A percentile compares a stretch with the other conserved stretches of the same genome.
phyloP scores from a whole-genome alignment of 2,113 vertebrate genomes.

The Uria lomvia region DNA sequence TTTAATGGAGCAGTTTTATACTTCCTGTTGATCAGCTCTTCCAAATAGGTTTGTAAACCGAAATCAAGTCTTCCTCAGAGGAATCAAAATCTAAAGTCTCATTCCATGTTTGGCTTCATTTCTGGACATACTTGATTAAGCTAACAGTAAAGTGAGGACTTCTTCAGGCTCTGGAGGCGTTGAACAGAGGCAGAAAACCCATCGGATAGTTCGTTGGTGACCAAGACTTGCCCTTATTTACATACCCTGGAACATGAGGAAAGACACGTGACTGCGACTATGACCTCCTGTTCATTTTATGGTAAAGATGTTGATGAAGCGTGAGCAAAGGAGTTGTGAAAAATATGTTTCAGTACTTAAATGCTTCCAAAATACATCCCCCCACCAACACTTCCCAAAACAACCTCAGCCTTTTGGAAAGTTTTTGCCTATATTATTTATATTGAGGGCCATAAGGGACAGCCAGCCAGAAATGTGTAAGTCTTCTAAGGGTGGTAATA shows the following conservation, averaged over 20 bases:
- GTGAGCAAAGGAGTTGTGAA: neutral
- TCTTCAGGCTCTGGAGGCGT: neutral
- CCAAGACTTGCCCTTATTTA: neutral
- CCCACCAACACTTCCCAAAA: neutral
- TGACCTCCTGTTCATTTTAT: neutral
- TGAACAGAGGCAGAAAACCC: neutral
- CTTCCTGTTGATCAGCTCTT: neutral
- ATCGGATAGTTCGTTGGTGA: neutral
- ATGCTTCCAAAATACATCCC: neutral
- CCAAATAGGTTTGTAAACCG: neutral
- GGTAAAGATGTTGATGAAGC: neutral
- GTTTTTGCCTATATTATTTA: neutral
- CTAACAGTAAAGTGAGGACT: neutral
- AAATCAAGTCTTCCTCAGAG: neutral
- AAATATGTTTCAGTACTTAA: neutral
- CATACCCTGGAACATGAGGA: neutral
- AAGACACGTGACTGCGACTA: neutral
- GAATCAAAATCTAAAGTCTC: neutral
- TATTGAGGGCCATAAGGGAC: neutral
- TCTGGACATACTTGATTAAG: neutral
- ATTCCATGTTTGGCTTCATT: neutral
- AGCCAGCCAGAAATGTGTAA: neutral
- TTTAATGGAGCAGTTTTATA: neutral
- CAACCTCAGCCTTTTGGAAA: neutral
- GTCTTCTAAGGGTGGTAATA: neutral